A percentile compares a stretch with the other conserved stretches of the same genome.
phyloP scores from a whole-genome alignment of 2,888 invertebrate genomes.

The Clistopyga incitator region DNA sequence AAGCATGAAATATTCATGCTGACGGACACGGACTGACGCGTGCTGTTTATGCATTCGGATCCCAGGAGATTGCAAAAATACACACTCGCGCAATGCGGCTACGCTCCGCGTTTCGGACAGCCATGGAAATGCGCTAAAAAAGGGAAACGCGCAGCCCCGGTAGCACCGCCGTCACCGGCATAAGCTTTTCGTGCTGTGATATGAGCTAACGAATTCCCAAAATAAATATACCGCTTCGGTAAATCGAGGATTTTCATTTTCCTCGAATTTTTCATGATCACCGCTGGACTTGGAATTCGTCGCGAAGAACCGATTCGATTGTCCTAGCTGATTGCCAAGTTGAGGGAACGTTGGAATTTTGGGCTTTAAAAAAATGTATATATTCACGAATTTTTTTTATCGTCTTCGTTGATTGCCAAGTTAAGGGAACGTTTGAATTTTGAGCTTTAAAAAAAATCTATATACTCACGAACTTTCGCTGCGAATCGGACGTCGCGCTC shows the following conservation, averaged over 20 bases:
- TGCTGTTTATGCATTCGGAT: conserved; percentile 67
- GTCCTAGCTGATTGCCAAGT: background rate
- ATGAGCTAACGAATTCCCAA: conserved; percentile 50
- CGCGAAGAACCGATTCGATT: background rate
- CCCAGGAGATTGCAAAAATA: conserved; percentile 67
- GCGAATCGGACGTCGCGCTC: background rate
- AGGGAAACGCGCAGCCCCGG: conserved; percentile 20
- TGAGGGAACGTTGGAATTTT: background rate
- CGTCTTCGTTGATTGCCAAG: no score
- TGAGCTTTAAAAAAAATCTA: no score
- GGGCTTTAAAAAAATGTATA: no score
- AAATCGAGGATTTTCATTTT: conserved; percentile 32
- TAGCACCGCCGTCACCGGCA: background rate
- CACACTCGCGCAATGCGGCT: conserved; percentile 44
- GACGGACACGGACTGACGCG: conserved; percentile 66
- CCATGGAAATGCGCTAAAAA: conserved; percentile 37
- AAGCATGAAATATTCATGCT: conserved; percentile 66
- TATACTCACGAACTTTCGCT: no score
- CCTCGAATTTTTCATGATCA: background rate
- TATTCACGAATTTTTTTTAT: no score
- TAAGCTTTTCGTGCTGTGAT: conserved; percentile 24
- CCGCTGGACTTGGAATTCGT: background rate
- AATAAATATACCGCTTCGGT: conserved; percentile 34
- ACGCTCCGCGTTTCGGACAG: conserved; percentile 34
- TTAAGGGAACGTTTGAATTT: no score